Evolutionary conservation across 2,113 vertebrate species (phyloP).

Genomic region (Elachura formosa): DNA sequence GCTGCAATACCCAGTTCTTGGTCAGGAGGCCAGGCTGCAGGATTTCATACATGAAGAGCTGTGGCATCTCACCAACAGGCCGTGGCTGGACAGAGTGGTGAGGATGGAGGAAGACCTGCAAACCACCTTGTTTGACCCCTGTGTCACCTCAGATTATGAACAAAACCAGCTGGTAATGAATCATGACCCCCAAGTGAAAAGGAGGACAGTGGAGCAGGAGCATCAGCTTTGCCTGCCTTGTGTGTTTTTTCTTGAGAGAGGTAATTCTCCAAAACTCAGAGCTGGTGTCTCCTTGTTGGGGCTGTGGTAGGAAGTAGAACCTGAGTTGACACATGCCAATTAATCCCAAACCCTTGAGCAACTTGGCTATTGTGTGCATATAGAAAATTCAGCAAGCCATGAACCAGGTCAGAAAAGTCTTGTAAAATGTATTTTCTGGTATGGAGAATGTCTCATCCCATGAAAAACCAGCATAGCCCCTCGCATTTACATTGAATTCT

Average conservation of each 20-base stretch:
- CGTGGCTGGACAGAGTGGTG: fast-evolving
- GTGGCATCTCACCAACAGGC: neutral
- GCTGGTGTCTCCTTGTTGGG: neutral
- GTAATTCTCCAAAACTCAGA: neutral
- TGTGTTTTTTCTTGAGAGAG: neutral
- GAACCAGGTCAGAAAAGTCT: neutral
- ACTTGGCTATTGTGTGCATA: neutral
- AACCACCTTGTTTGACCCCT: neutral
- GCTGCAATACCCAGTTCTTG: neutral
- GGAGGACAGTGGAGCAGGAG: neutral
- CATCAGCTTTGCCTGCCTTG: neutral
- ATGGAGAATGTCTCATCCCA: neutral
- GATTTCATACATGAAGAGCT: neutral
- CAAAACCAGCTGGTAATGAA: neutral
- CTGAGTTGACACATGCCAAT: neutral
- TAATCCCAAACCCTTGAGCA: neutral
- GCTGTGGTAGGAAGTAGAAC: neutral
- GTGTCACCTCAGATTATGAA: neutral
- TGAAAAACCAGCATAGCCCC: neutral
- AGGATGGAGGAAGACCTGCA: neutral
- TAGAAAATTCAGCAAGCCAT: neutral
- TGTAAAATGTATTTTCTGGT: neutral
- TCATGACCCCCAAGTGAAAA: neutral
- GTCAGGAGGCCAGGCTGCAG: neutral
- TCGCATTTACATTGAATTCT: neutral